Percentiles rank a stretch among this genome's conserved stretches.
Conservation (phyloP, 2,888 invertebrate genomes). For the Anaspis maculata region DNA sequence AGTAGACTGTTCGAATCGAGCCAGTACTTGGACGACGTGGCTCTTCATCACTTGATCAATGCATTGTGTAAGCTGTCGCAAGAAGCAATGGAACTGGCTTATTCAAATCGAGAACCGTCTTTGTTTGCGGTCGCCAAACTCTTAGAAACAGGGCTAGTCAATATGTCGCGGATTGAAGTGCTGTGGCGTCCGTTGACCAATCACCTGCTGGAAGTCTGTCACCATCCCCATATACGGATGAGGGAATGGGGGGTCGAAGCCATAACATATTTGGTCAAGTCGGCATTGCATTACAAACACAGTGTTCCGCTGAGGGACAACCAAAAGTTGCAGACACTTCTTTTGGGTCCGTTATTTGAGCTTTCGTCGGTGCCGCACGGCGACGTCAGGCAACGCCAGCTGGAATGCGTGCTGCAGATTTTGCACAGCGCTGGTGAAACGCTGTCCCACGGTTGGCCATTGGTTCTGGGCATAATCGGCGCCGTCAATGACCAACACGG, state of each 20-base stretch:
- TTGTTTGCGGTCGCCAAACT: slow-evolving; percentile 95
- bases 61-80: slow-evolving; percentile 92
- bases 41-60: slow-evolving; percentile 91
- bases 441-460: slow-evolving; percentile 90
- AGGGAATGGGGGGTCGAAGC: slow-evolving; percentile 98
- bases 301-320: slow-evolving; percentile 75
- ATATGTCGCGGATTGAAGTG: slow-evolving; percentile 86
- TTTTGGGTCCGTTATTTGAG: slow-evolving; percentile 86
- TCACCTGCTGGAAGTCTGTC: slow-evolving; percentile 92
- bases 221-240: slow-evolving; percentile 91
- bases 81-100: slow-evolving; percentile 95
- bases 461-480: slow-evolving; percentile 90
- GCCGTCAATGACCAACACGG: slow-evolving; percentile 89
- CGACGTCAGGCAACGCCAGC: slow-evolving; percentile 88
- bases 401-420: slow-evolving; percentile 89
- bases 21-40: slow-evolving; percentile 86
- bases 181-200: slow-evolving; percentile 93
- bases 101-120: slow-evolving; percentile 92
- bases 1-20: slow-evolving; percentile 92
- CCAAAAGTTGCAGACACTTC: slow-evolving; percentile 77
- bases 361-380: slow-evolving; percentile 82
- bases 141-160: slow-evolving; percentile 94
- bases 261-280: slow-evolving; percentile 86
- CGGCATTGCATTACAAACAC: slow-evolving; percentile 82
- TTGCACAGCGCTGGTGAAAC: slow-evolving; percentile 90